Percentiles rank a stretch among this genome's conserved stretches.
phyloP scores from a whole-genome alignment of 2,797 vertebrate genomes.

The Amblyopsis hoosieri region DNA sequence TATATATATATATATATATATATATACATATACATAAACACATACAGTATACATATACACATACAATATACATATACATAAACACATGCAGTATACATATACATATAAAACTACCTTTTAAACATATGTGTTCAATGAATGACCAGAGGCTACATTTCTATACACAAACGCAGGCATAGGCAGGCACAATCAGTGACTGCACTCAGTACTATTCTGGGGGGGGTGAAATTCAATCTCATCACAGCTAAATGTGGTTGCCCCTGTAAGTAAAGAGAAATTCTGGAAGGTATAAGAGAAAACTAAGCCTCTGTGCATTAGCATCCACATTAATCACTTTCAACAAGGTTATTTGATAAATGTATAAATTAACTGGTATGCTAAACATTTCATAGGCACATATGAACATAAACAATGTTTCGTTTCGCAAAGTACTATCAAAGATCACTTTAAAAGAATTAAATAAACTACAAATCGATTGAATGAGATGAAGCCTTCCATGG shows the following conservation, averaged over 20 bases:
- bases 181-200: constrained; percentile 4
- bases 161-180: background rate
- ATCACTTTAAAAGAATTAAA: background rate
- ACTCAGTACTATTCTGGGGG: constrained; percentile 60
- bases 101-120: too few relatives aligned
- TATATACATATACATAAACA: too few relatives aligned
- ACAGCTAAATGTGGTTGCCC: constrained; percentile 55
- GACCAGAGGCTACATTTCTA: background rate
- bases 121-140: background rate
- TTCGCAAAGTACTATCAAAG: background rate
- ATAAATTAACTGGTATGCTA: background rate
- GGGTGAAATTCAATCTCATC: constrained; percentile 66
- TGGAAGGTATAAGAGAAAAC: constrained; percentile 8
- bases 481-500: constrained; percentile 30
- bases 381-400: too few relatives aligned
- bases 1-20: too few relatives aligned
- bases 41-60: too few relatives aligned
- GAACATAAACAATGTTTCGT: too few relatives aligned
- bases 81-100: too few relatives aligned
- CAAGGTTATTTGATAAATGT: background rate
- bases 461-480: constrained; percentile 12
- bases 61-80: too few relatives aligned
- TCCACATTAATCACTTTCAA: background rate
- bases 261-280: constrained; percentile 22
- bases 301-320: background rate